Evolutionary conservation across 2,113 vertebrate genomes (phyloP), one percentile per base, ranked within the genome.

Genomic region (Acanthisitta chloris): DNA sequence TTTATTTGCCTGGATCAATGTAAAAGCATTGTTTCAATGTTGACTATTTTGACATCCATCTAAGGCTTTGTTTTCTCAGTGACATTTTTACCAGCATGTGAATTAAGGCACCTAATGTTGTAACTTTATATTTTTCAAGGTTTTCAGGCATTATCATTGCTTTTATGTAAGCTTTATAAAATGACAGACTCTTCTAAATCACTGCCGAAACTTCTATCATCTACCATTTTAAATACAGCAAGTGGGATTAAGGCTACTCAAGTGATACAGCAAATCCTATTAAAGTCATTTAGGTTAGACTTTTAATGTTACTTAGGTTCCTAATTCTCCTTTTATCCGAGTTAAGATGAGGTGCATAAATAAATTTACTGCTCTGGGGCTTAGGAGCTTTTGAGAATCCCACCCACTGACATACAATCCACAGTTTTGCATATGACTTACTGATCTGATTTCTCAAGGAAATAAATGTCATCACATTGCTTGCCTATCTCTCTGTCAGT

Each of bases 181-280:
- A 76, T 65, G 10, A 25, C 8, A 58, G 29, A 36, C 46, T 72
- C 59, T 71, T 59, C n/a, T 65, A 90, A 92, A 84, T 71, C 36
- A 59, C 23, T 61, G 48, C 20, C 59, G 55, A 81, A 76, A 59
- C 18, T 49, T 20, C 17, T 46, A 15, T 49, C 0, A 0, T 49
- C 46, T 88, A 77, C 38, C 8, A n/a, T 66, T 94, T 94, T 86
- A 93, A 93, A 83, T 73, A 82, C 54, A 92, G 45, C 36, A 64
- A 71, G 54, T 54, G n/a, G 46, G 55, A 77, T 91, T 79, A 85
- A 89, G 66, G 58, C 43, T 95, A 55, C 61, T 76, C 62, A 52
- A 82, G 25, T 61, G 71, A 96, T 81, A 90, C 8, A 72, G 58
- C 38, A 90, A 93, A 94, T 93, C 81, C 71, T 65, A 49, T 92